Conservation (phyloP, 2,797 vertebrate genomes). For the Gadopsis marmoratus region DNA sequence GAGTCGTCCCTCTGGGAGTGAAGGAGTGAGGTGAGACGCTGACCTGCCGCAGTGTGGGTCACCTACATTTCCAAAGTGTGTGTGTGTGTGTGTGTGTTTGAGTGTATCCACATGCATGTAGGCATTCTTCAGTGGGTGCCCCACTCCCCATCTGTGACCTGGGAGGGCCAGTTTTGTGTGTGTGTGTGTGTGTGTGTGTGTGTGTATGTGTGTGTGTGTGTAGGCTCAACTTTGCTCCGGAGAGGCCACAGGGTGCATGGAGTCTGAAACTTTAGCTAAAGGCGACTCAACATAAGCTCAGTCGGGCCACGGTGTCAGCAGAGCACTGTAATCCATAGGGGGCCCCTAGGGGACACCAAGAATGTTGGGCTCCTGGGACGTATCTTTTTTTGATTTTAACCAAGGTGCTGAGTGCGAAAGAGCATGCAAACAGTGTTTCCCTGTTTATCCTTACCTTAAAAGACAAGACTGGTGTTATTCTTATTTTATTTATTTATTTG, state of each 20-base stretch:
- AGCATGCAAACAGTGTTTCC: background rate
- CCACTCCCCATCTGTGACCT: constrained; percentile 61
- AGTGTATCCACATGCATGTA: constrained; percentile 62
- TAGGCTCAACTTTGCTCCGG: constrained; percentile 63
- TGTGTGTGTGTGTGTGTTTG: constrained; percentile 36
- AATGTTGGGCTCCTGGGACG: constrained; percentile 61
- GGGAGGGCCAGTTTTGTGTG: constrained; percentile 25
- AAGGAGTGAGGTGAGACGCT: constrained; percentile 71
- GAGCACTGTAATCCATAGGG: constrained; percentile 73
- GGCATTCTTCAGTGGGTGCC: constrained; percentile 45
- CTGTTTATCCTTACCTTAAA: constrained; percentile 10
- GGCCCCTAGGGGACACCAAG: constrained; percentile 67
- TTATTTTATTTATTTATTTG: background rate
- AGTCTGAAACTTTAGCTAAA: constrained; percentile 80
- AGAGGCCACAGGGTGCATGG: constrained; percentile 65
- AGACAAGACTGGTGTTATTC: background rate
- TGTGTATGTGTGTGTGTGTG: constrained; percentile 46
- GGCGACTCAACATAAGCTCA: constrained; percentile 65
- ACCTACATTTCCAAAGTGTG: constrained; percentile 52
- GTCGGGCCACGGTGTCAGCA: constrained; percentile 70
- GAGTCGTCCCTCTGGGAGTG: constrained; percentile 67
- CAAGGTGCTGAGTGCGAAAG: background rate
- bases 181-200: constrained; percentile 26
- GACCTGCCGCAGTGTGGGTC: constrained; percentile 69
- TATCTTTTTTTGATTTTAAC: constrained; percentile 7